phyloP scores from a whole-genome alignment of 2,888 invertebrate genomes.

The Neoaliturus tenellus region DNA sequence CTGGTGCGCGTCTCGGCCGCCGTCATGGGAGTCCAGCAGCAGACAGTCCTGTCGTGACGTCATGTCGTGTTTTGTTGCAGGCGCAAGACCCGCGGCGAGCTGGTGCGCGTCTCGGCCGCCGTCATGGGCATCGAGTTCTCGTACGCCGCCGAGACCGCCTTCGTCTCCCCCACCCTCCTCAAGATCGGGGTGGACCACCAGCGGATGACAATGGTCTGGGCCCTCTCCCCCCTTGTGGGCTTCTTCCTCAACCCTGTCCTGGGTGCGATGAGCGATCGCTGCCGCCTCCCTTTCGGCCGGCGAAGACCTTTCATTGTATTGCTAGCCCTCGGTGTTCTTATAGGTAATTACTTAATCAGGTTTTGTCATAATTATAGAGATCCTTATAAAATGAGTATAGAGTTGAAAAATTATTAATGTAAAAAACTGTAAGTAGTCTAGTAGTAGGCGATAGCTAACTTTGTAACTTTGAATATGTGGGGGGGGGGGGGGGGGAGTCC shows the following conservation, averaged over 20 bases:
- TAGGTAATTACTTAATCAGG: constrained; percentile 79
- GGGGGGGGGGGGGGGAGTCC: no score
- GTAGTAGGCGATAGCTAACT: no score
- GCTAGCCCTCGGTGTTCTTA: constrained; percentile 91
- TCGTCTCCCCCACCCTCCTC: constrained; percentile 95
- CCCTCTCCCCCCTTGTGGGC: constrained; percentile 94
- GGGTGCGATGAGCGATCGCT: constrained; percentile 95
- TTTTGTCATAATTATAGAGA: no score
- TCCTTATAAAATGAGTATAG: no score
- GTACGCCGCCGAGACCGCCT: constrained; percentile 98
- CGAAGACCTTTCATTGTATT: constrained; percentile 94
- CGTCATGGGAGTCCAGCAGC: constrained; percentile 98
- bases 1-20: constrained; percentile 94
- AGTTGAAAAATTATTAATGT: no score
- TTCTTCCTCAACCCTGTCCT: constrained; percentile 95
- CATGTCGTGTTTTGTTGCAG: constrained; percentile 72
- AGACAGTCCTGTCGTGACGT: no score
- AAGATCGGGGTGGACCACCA: constrained; percentile 95
- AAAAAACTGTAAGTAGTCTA: no score
- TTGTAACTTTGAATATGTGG: no score
- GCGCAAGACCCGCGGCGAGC: constrained; percentile 85
- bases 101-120: constrained; percentile 93
- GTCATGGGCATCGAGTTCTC: constrained; percentile 99
- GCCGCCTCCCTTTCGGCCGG: constrained; percentile 86
- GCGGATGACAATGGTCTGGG: constrained; percentile 98